These are phyloP conservation scores for Thunnus thynnus DNA, from an alignment of 2,113 vertebrate species.

Conservation along the genomic window DNA sequence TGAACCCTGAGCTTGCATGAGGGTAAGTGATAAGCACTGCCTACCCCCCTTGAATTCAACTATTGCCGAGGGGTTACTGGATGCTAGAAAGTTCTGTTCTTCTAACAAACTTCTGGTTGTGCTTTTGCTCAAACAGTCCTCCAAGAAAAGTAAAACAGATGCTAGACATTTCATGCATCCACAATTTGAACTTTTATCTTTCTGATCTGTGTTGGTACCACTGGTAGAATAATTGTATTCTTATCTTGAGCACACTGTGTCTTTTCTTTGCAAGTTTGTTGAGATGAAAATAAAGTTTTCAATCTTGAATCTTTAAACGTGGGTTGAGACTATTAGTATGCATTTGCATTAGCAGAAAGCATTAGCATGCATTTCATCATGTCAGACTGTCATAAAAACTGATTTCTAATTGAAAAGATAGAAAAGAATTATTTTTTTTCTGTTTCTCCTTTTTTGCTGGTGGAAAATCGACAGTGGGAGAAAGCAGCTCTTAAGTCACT, in stretches of 20 bases:
- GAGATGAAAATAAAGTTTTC: constrained; percentile 45
- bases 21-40: constrained; percentile 6
- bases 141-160: neutral
- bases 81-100: neutral
- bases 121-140: neutral
- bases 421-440: neutral
- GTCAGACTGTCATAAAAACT: constrained; percentile 51
- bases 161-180: neutral
- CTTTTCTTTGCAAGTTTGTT: constrained; percentile 11
- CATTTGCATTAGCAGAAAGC: constrained; percentile 44
- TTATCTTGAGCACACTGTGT: constrained; percentile 15
- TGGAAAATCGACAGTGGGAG: constrained; percentile 23
- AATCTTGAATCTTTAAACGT: constrained; percentile 38
- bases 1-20: neutral
- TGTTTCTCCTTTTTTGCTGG: neutral
- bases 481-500: constrained; percentile 42
- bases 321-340: constrained; percentile 57
- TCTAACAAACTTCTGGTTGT: neutral
- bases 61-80: neutral
- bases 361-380: constrained; percentile 62
- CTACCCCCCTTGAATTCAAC: neutral
- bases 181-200: neutral
- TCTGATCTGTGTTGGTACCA: neutral
- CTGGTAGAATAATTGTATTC: constrained; percentile 16
- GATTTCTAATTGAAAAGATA: constrained; percentile 60